Base-by-base conservation (phyloP, 2,113 vertebrate species). In the Callionymus lyra region DNA sequence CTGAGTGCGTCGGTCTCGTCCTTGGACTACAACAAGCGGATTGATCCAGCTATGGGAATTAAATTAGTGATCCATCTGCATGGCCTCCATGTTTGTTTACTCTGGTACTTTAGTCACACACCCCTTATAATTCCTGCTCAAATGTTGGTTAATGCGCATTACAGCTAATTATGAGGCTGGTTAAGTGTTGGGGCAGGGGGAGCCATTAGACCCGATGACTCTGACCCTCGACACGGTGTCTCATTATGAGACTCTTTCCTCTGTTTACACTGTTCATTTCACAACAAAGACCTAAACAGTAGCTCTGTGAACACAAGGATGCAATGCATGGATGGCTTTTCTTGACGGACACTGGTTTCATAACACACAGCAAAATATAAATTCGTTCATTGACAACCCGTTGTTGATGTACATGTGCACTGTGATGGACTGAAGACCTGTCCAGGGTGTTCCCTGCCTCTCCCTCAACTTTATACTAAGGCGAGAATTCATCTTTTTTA, bases 131-230 rank as follows among this genome's bases (percentile, higher is more conserved):
- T 66, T 63, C 65, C 56, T 57, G 51, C 56, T 50, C 32, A 68
- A 74, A 68, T 65, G 59, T 65, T 60, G 61, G 65, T 68, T 69
- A 77, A 65, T 50, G 70, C 76, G 65, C 57, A 73, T 80, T 70
- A 76, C 50, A 15, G 41, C 61, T 77, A 79, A 81, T 83, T 74
- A 79, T 27, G 39, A 6, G 14, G 10, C 55, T 65, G 66, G 57
- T 74, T 69, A 61, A 54, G 55, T 44, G 38, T 52, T 50, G 54
- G 43, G 44, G 54, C 54, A 59, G 37, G 65, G 58, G 61, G 72
- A 59, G 40, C 57, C 50, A 67, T 77, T 70, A 71, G 41, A 54
- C 72, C 67, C 43, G 53, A 81, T 70, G 62, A 57, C 57, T 70
- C 42, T 74, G 65, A 83, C 68, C 70, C 21, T 47, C 2, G 55